phyloP scores from a whole-genome alignment of 1,140 invertebrate species.

The Bombus confusus region DNA sequence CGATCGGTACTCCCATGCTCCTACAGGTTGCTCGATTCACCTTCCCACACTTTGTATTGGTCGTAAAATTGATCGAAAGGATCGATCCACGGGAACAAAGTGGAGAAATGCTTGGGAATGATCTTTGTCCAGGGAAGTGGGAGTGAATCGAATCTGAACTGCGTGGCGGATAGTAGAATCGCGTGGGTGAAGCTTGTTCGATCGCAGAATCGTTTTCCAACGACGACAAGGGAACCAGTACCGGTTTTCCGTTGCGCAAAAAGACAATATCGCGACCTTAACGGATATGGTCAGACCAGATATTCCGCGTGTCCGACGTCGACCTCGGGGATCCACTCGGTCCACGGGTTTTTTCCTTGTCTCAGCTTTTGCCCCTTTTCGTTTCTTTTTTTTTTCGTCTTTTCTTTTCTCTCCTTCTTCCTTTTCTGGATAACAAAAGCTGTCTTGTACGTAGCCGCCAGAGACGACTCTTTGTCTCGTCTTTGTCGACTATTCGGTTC shows the following conservation, averaged over 20 bases:
- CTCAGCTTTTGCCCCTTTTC: background rate
- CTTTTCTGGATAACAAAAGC: conserved; percentile 4
- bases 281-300: conserved; percentile 74
- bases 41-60: no score
- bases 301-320: conserved; percentile 56
- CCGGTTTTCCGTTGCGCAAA: conserved; percentile 68
- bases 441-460: background rate
- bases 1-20: background rate
- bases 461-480: conserved; percentile 1
- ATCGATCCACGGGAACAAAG: background rate
- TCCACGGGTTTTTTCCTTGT: conserved; percentile 26
- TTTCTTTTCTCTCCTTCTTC: background rate
- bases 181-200: conserved; percentile 58
- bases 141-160: background rate
- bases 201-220: conserved; percentile 53
- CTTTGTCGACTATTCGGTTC: background rate
- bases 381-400: background rate
- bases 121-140: background rate
- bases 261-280: conserved; percentile 74
- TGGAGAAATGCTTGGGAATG: background rate
- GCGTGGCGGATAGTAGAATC: background rate
- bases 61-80: background rate
- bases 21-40: background rate
- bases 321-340: conserved; percentile 47
- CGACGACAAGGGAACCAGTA: conserved; percentile 53